phyloP scores from a whole-genome alignment of 2,888 invertebrate genomes.

The Xylota sylvarum region DNA sequence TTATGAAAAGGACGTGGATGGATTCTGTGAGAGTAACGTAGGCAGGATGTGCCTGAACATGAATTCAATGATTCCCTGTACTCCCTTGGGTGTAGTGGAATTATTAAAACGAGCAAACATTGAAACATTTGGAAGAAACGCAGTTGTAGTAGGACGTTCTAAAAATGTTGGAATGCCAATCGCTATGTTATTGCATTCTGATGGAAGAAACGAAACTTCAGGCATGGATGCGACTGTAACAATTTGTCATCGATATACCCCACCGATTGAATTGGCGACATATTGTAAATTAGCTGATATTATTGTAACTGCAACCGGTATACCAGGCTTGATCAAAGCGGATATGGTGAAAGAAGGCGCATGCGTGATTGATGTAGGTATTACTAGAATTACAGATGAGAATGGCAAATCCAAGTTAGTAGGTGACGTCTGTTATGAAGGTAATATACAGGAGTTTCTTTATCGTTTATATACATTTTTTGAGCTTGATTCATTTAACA shows the following conservation, averaged over 20 bases:
- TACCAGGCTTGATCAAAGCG: constrained; percentile 90
- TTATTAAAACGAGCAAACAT: constrained; percentile 87
- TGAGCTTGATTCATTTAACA: constrained; percentile 85
- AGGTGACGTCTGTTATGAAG: constrained; percentile 95
- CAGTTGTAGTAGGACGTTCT: constrained; percentile 95
- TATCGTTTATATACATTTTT: constrained; percentile 10
- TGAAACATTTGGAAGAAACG: constrained; percentile 93
- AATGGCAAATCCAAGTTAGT: constrained; percentile 90
- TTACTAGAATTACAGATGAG: constrained; percentile 89
- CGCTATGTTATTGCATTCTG: constrained; percentile 93
- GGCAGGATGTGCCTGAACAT: constrained; percentile 91
- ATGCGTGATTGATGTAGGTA: constrained; percentile 95
- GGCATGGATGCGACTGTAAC: constrained; percentile 95
- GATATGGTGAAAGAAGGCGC: constrained; percentile 96
- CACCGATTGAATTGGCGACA: constrained; percentile 89
- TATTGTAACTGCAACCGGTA: constrained; percentile 86
- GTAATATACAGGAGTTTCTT: constrained; percentile 83
- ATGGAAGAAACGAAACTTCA: constrained; percentile 88
- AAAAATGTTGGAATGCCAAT: constrained; percentile 97
- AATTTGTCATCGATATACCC: constrained; percentile 95
- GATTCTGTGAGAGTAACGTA: constrained; percentile 93
- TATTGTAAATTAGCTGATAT: constrained; percentile 86
- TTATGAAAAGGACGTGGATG: constrained; percentile 95
- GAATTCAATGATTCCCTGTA: constrained; percentile 91
- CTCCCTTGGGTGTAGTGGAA: constrained; percentile 88